Conservation (phyloP, 2,888 invertebrate species). For the Gryllus longicercus region DNA sequence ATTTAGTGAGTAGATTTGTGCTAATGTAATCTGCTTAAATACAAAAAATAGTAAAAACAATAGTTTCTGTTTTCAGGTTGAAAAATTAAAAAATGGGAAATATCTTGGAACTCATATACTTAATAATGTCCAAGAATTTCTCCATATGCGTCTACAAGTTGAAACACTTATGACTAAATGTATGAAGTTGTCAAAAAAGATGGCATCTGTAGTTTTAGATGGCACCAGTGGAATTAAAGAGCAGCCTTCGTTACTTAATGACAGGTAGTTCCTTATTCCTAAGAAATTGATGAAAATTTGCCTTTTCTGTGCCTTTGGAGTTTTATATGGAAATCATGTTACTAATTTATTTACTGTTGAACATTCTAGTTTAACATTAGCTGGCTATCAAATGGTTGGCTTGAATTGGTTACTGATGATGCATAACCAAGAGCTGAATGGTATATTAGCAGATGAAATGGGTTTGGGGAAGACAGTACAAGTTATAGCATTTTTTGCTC, state of each 20-base stretch:
- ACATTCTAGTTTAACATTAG: constrained; percentile 63
- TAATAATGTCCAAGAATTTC: constrained; percentile 69
- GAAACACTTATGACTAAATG: constrained; percentile 81
- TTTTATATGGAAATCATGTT: not conserved
- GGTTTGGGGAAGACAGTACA: constrained; percentile 92
- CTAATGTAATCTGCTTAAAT: constrained; percentile 3
- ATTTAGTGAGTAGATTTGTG: constrained; percentile 57
- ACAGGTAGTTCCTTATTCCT: constrained; percentile 50
- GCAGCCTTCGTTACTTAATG: constrained; percentile 68
- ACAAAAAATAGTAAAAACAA: not conserved
- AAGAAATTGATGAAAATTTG: constrained; percentile 34
- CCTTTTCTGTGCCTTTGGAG: constrained; percentile 4
- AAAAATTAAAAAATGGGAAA: constrained; percentile 67
- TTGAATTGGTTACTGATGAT: constrained; percentile 90
- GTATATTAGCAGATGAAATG: constrained; percentile 97
- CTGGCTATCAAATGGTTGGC: constrained; percentile 84
- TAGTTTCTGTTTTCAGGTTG: constrained; percentile 50
- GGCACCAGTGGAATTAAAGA: constrained; percentile 66
- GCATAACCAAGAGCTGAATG: constrained; percentile 84
- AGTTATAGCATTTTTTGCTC: constrained; percentile 86
- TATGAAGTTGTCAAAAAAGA: constrained; percentile 70
- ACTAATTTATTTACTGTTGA: not conserved
- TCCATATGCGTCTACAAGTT: constrained; percentile 73
- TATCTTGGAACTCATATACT: constrained; percentile 71
- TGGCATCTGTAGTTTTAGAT: constrained; percentile 75